phyloP scores from a whole-genome alignment of 2,797 vertebrate species.

The Onychomys leucogaster region DNA sequence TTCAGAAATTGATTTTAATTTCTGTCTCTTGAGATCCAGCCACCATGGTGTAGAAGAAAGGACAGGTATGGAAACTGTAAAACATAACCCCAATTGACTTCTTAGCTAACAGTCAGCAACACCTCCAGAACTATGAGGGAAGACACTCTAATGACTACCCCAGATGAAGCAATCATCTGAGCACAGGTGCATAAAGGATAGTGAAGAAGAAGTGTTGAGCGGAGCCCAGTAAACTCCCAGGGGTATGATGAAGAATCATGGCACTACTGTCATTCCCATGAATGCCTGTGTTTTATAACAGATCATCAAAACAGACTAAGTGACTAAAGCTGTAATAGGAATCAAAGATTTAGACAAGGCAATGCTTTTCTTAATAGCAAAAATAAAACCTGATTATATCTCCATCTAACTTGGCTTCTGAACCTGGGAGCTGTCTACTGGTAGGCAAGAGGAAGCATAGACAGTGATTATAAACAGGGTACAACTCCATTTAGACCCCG shows the following conservation, averaged over 20 bases:
- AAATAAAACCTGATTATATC: not conserved
- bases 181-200: not conserved
- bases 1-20: constrained; percentile 4
- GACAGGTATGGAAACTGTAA: not conserved
- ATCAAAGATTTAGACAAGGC: not conserved
- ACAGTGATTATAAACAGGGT: not conserved
- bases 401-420: not conserved
- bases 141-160: not conserved
- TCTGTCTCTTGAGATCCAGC: not conserved
- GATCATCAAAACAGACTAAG: not conserved
- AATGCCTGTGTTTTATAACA: not conserved
- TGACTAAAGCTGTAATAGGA: not conserved
- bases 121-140: not conserved
- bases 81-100: not conserved
- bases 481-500: not conserved
- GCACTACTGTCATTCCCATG: not conserved
- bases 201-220: not conserved
- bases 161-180: not conserved
- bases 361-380: not conserved
- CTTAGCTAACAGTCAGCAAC: not conserved
- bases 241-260: not conserved
- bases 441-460: not conserved
- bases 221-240: not conserved
- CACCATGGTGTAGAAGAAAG: not conserved
- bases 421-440: not conserved